These are phyloP conservation scores for cattle (Bos taurus) DNA, from an alignment of 2,113 vertebrate species.

Conservation along the genomic window ARS-UCD2.0 NC_037333.1:116374001-116374500, in stretches of 20 bases:
- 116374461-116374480: background rate
- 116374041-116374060: background rate
- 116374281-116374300: background rate
- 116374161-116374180: background rate
- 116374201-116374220: background rate
- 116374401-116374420: fast-evolving
- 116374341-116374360: background rate
- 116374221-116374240: background rate
- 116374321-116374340: background rate
- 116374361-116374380: background rate
- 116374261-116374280: too few relatives aligned
- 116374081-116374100: background rate
- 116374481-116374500: background rate
- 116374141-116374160: background rate
- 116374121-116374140: background rate
- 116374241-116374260: background rate
- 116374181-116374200: background rate
- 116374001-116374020: background rate
- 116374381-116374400: background rate
- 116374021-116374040: background rate
- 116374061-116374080: background rate
- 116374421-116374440: background rate
- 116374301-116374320: fast-evolving
- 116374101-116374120: background rate
- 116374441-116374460: background rate